Evolutionary conservation across 2,888 invertebrate genomes (phyloP), one percentile per base, ranked within the genome.

Genomic region (Cancer borealis): DNA sequence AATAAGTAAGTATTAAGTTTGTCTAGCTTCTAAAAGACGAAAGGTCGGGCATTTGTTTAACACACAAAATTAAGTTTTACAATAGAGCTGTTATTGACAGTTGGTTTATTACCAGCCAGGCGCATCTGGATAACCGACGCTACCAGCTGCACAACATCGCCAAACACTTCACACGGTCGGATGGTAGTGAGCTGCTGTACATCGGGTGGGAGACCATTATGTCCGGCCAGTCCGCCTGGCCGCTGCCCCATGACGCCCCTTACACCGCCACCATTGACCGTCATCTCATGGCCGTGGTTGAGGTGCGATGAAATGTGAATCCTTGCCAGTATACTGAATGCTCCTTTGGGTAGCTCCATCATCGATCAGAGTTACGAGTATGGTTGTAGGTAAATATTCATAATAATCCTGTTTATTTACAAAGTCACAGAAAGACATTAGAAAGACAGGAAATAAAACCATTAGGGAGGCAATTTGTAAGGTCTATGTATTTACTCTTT

Each of bases 221-320:
- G 10, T 88, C 94, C 0, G 94, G 84, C 1, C 91, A 39, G 39
- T 39, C 91, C 45, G 93, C 91, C 47, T 94, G 93, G 94, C 93
- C 93, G 6, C 10, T 91, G 14, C 66, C 94, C 30, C 93, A 93
- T 47, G 92, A 93, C 91, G 94, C 93, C 1, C 94, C 94, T 8
- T 94, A 91, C 66, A 47, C 60, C 5, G 30, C 66, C 8, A 46
- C 17, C 10, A 45, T 94, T 26, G 79, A 94, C 91, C 54, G 73
- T 14, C 10, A 17, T 6, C 73, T 94, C 30, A 84, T 91, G 91
- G 87, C 92, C 30, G 88, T 94, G 60, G 26, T 91, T 3, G 93
- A 92, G 90, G 92, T 94, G 39, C 12, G 90, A n/a, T 14, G 30
- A 21, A 10, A 14, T 12, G 10, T 10, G 14, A 54, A 54, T 2